Conservation (phyloP, 2,113 vertebrate genomes). For the Aptenodytes patagonicus region DNA sequence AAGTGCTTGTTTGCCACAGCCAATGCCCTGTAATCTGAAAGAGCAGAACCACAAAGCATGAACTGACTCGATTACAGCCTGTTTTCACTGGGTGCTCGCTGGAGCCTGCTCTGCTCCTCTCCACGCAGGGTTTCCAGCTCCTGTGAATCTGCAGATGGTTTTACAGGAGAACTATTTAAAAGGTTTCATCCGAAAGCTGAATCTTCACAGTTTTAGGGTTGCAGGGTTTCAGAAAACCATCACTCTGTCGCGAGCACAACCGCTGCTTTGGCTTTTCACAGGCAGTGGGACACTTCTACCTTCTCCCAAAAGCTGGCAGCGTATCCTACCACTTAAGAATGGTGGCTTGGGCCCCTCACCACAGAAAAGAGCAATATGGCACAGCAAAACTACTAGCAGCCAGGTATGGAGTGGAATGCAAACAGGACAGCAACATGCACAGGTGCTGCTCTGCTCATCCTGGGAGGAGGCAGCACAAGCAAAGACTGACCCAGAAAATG, state of each 20-base stretch:
- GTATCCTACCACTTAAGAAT: background rate
- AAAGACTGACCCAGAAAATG: background rate
- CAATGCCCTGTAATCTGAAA: background rate
- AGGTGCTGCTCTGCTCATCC: background rate
- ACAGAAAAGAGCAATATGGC: background rate
- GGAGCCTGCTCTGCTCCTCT: background rate
- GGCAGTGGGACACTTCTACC: background rate
- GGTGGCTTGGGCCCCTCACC: background rate
- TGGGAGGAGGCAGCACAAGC: background rate
- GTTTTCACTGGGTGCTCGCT: background rate
- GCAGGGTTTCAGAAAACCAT: background rate
- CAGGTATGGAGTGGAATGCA: background rate
- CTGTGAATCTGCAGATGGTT: background rate
- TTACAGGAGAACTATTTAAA: background rate
- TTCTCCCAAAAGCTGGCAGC: background rate
- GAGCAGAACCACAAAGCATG: constrained; percentile 29
- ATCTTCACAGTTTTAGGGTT: background rate
- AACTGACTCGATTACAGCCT: background rate
- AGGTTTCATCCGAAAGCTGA: background rate
- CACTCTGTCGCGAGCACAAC: background rate
- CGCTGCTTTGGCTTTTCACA: background rate
- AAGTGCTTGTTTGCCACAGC: background rate
- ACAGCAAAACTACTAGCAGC: background rate
- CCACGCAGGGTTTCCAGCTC: background rate
- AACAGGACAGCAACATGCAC: background rate